Evolutionary conservation across 2,797 vertebrate species (phyloP).

Genomic region (Coranthus polyacanthus): DNA sequence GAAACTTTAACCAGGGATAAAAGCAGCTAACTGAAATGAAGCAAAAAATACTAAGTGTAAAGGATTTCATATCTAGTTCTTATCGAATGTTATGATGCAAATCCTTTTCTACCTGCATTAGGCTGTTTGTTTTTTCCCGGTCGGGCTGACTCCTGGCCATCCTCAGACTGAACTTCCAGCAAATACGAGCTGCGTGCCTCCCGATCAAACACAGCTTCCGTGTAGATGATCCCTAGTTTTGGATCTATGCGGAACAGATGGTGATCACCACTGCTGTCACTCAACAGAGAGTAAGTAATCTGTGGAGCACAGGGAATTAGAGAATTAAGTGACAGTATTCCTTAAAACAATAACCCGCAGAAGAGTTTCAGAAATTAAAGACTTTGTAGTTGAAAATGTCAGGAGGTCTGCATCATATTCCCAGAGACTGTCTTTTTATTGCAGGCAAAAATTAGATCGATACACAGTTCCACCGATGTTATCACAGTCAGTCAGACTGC

Average conservation of each 20-base stretch:
- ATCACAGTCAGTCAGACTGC: constrained; percentile 40
- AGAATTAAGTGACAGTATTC: constrained; percentile 19
- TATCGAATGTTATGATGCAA: too few relatives aligned
- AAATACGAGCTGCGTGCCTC: constrained; percentile 91
- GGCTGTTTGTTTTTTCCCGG: constrained; percentile 91
- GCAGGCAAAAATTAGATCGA: constrained; percentile 44
- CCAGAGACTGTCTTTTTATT: constrained; percentile 30
- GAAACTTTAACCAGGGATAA: neutral
- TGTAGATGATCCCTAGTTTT: constrained; percentile 87
- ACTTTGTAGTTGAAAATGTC: constrained; percentile 43
- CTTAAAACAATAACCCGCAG: constrained; percentile 12
- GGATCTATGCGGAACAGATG: constrained; percentile 87
- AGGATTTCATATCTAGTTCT: too few relatives aligned
- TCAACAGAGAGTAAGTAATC: constrained; percentile 91
- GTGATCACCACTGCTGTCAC: constrained; percentile 90
- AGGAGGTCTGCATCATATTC: constrained; percentile 20
- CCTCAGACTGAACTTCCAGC: constrained; percentile 90
- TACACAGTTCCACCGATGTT: constrained; percentile 12
- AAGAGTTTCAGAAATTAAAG: constrained; percentile 31
- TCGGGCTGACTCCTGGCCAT: constrained; percentile 90
- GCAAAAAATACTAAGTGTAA: too few relatives aligned
- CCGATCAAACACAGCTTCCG: constrained; percentile 90
- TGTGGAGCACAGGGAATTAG: constrained; percentile 64
- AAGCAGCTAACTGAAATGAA: too few relatives aligned
- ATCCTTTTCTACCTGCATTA: constrained; percentile 86